Evolutionary conservation across 2,797 vertebrate species (phyloP).

Genomic region (Peromyscus melanophrys): DNA sequence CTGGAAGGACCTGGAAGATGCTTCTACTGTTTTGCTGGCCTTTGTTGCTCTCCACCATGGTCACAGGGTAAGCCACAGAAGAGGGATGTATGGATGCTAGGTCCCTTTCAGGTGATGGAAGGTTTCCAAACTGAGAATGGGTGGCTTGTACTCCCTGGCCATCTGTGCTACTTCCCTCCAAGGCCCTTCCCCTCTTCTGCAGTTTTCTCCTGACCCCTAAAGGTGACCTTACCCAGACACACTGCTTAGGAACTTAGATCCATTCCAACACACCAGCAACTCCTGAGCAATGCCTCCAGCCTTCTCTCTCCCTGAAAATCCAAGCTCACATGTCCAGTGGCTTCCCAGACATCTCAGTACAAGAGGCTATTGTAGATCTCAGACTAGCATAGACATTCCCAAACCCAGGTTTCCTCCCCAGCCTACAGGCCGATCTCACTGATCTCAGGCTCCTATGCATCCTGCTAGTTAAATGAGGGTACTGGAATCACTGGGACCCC

Average conservation of each 20-base stretch:
- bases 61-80: neutral
- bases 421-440: neutral
- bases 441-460: neutral
- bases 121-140: neutral
- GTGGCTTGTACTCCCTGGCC: too few relatives aligned
- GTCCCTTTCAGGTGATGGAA: neutral
- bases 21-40: neutral
- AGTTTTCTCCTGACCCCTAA: neutral
- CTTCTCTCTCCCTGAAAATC: neutral
- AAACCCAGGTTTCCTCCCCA: neutral
- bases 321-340: neutral
- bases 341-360: rapidly evolving
- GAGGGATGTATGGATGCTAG: neutral
- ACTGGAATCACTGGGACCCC: neutral
- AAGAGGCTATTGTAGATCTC: neutral
- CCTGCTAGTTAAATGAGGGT: neutral
- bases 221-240: neutral
- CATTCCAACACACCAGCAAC: neutral
- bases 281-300: neutral
- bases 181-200: neutral
- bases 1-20: neutral
- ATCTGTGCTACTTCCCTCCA: neutral
- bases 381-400: neutral
- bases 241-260: neutral
- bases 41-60: neutral